phyloP scores from a whole-genome alignment of 1,140 invertebrate genomes.

The Sitophilus oryzae region DNA sequence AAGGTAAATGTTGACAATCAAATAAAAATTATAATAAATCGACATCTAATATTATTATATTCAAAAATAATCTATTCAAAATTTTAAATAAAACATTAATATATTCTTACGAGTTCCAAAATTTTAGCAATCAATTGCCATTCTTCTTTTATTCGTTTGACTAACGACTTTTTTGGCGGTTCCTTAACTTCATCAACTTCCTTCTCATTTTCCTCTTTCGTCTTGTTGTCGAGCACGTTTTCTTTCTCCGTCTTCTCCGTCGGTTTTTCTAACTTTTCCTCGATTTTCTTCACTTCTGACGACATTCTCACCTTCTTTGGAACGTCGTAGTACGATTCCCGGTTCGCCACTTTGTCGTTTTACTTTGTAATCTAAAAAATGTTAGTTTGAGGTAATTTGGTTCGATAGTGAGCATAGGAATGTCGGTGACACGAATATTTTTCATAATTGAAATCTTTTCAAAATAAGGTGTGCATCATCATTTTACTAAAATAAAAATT shows the following conservation, averaged over 20 bases:
- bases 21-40: too few species aligned
- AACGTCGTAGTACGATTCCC: slow-evolving; percentile 32
- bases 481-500: too few species aligned
- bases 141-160: slow-evolving; percentile 20
- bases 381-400: too few species aligned
- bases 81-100: too few species aligned
- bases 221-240: neutral
- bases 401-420: too few species aligned
- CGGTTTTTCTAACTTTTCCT: neutral
- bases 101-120: slow-evolving; percentile 38
- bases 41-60: too few species aligned
- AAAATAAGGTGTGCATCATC: too few species aligned
- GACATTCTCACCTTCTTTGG: slow-evolving; percentile 25
- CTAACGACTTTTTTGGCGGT: slow-evolving; percentile 19
- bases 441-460: too few species aligned
- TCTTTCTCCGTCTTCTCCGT: slow-evolving; percentile 8
- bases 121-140: slow-evolving; percentile 41
- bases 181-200: slow-evolving; percentile 24
- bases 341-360: slow-evolving; percentile 16
- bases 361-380: too few species aligned
- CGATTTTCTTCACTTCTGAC: slow-evolving; percentile 18
- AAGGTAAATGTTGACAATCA: too few species aligned
- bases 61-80: too few species aligned
- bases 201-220: slow-evolving; percentile 24
- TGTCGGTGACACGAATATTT: too few species aligned